Conservation (phyloP, 2,797 vertebrate species). For the Antrozous pallidus region DNA sequence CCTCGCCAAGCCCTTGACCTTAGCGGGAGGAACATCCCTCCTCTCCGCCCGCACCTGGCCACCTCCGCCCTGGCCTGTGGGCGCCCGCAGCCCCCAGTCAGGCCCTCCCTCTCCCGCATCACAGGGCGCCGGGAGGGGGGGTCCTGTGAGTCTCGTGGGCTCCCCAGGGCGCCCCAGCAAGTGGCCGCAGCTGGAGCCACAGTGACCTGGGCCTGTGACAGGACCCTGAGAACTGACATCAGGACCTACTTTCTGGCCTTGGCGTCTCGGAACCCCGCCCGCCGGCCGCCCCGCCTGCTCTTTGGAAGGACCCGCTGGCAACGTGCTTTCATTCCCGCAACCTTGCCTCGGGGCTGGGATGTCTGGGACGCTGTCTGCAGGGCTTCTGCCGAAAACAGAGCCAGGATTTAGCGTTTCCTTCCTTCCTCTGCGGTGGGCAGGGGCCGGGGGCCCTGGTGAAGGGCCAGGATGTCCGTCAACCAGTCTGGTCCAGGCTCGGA, state of each 20-base stretch:
- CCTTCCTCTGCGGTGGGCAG: background rate
- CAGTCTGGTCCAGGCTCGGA: background rate
- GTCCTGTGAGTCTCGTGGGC: background rate
- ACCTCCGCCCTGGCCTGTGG: background rate
- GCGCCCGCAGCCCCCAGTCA: background rate
- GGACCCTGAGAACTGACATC: background rate
- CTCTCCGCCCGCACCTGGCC: background rate
- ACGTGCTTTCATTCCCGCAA: background rate
- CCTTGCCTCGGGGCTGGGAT: background rate
- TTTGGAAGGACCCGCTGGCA: background rate
- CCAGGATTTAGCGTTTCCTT: background rate
- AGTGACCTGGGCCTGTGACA: background rate
- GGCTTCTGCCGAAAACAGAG: background rate
- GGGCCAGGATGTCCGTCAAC: background rate
- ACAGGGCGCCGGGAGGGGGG: background rate
- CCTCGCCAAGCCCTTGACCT: conserved; percentile 42
- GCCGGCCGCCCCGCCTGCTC: background rate
- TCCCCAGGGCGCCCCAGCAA: background rate
- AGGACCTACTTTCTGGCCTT: background rate
- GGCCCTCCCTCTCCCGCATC: background rate
- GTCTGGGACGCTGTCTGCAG: background rate
- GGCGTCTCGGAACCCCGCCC: background rate
- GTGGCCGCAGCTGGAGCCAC: background rate
- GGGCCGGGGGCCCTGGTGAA: background rate
- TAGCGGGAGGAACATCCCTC: conserved; percentile 17